phyloP scores from a whole-genome alignment of 37 sponge, comb jelly and placozoan species.

The Beroe ovata region DNA sequence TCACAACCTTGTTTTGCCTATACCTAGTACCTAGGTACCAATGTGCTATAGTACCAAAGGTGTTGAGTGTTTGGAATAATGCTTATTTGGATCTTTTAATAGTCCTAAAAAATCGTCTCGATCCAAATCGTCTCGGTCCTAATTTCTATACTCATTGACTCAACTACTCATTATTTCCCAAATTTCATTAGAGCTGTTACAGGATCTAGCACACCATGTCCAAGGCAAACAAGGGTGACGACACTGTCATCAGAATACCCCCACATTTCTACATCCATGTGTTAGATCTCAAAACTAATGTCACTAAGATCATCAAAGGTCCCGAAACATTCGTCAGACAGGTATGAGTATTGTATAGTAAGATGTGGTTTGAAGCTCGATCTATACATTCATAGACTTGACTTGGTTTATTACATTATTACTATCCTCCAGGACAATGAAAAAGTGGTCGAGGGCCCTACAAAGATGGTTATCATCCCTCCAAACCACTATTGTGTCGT shows the following conservation, averaged over 20 bases:
- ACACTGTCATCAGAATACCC: conserved; percentile 96
- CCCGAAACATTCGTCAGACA: conserved; percentile 98
- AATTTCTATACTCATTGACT: neutral
- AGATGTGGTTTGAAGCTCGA: too few species aligned
- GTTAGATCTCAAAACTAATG: conserved; percentile 96
- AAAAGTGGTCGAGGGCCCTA: conserved; percentile 94
- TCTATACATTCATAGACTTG: too few species aligned
- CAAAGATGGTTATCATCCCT: conserved; percentile 98
- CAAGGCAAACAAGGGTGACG: conserved; percentile 48
- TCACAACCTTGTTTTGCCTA: too few species aligned
- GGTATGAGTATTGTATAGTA: too few species aligned
- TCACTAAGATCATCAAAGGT: conserved; percentile 84
- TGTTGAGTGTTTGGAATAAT: neutral
- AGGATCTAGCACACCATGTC: neutral
- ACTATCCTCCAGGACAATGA: conserved; percentile 88
- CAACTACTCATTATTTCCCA: neutral
- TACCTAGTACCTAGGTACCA: too few species aligned
- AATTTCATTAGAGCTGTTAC: neutral
- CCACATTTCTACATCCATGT: conserved; percentile 99
- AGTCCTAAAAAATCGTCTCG: neutral
- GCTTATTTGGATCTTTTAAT: too few species aligned
- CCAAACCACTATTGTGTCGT: conserved; percentile 97
- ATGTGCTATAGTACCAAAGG: too few species aligned
- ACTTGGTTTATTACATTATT: too few species aligned
- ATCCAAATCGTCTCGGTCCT: neutral